Conservation (phyloP, 2,113 vertebrate species). For the Myiagra hebetior region DNA sequence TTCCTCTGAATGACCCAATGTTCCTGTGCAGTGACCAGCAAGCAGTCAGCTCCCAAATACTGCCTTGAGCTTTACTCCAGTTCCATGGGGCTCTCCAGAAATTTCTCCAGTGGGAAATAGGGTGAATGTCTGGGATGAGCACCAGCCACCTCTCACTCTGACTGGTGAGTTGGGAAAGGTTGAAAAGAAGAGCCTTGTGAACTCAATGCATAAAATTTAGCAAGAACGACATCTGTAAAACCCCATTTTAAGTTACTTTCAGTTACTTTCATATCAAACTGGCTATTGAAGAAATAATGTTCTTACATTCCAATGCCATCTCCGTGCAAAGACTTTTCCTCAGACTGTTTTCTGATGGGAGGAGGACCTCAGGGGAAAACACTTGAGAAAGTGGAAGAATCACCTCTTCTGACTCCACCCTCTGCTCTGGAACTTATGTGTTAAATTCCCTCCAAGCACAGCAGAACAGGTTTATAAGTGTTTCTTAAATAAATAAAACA, state of each 20-base stretch:
- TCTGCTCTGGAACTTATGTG: not conserved
- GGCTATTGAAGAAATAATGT: not conserved
- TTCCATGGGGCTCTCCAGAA: not conserved
- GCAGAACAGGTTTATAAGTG: not conserved
- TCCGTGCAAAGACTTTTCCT: not conserved
- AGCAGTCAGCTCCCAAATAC: not conserved
- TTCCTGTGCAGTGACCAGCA: fast-evolving
- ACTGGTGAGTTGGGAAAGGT: not conserved
- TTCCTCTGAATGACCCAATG: fast-evolving
- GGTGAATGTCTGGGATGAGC: fast-evolving
- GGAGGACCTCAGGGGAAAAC: not conserved
- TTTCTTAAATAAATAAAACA: not conserved
- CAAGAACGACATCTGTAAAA: not conserved
- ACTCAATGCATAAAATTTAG: not conserved
- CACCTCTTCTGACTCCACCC: not conserved
- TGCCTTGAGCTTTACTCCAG: not conserved
- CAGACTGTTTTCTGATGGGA: not conserved
- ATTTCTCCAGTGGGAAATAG: not conserved
- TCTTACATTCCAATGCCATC: not conserved
- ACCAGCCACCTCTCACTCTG: not conserved
- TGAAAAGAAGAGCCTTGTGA: not conserved
- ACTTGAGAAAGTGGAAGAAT: not conserved
- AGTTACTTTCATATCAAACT: not conserved
- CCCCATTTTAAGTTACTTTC: not conserved
- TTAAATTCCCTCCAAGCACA: not conserved